Evolutionary conservation across 2,888 invertebrate genomes (phyloP).

Genomic region (Hypolimnas misippus): DNA sequence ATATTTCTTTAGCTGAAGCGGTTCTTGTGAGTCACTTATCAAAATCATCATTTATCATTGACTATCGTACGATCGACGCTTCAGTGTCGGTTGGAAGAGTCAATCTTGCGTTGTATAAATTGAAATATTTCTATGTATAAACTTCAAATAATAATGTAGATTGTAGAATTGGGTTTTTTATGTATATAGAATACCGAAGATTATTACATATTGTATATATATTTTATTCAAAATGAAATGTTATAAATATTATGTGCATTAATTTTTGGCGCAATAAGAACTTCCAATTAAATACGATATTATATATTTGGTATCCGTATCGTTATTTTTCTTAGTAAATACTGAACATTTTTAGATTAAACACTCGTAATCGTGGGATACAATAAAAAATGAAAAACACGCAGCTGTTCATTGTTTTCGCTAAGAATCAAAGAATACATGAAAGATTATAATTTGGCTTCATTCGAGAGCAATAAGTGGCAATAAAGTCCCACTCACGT

Average conservation of each 20-base stretch:
- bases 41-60: conserved; percentile 70
- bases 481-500: conserved; percentile 74
- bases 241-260: no score
- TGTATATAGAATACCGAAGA: no score
- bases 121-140: conserved; percentile 45
- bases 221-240: no score
- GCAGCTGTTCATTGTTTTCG: conserved; percentile 47
- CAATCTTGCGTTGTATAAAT: conserved; percentile 57
- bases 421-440: conserved; percentile 56
- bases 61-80: conserved; percentile 67
- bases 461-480: conserved; percentile 72
- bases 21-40: conserved; percentile 56
- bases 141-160: conserved; percentile 4
- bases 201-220: not conserved
- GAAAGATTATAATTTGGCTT: conserved; percentile 70
- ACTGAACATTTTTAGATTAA: no score
- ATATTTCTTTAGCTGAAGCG: conserved; percentile 53
- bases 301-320: no score
- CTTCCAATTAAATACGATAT: no score
- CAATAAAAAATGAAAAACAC: conserved; percentile 14
- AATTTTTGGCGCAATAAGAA: no score
- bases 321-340: no score
- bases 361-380: not conserved
- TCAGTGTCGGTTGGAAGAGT: conserved; percentile 59
- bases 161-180: not conserved